Base-by-base conservation (phyloP, 2,888 invertebrate genomes). In the Megastigmus dorsalis region DNA sequence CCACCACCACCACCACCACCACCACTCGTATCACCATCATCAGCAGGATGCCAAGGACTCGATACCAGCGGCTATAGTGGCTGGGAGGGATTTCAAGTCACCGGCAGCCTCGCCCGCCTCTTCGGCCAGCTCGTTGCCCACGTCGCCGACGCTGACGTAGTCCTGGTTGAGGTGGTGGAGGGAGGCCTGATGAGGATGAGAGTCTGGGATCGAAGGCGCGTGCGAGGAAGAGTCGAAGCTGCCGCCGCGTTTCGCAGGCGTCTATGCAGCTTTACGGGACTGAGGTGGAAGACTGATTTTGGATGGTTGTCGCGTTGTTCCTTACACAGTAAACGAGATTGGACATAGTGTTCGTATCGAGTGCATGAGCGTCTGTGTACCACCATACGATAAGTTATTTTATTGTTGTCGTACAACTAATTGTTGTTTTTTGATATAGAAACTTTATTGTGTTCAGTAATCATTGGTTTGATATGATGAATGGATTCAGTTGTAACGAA, bases 91-190 rank as follows among this genome's bases (percentile, higher is more conserved):
- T 72, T 86, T 86, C 36, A 81, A 82, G 50, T 84, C 84, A 2
- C 84, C 86, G 2, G 80, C 81, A 30, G 75, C 65, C 10, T 81
- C 84, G 45, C 82, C 84, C 3, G 82, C 83, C 7, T 85, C 85
- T 26, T 85, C 86, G 41, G 77, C 59, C 15, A 82, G 83, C 30
- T 86, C 85, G 26, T 73, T 86, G 15, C 85, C 85, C 10, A 85
- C 84, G 3, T 86, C 85, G 54, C 85, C 85, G 2, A 83, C 85
- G 74, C 83, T 84, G 55, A 84, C 84, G 86, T 86, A 86, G 85
- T 85, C 74, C 38, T 68, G 73, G 71, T 57, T 71, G 43, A 55
- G 76, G 30, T 76, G 71, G 65, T 63, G 69, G 55, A 54, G 23
- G 15, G 60, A 62, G 67, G 54, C 60, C 18, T 62, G 20, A 33